phyloP scores from a whole-genome alignment of 2,888 invertebrate species.

The Stenoptilia bipunctidactyla region DNA sequence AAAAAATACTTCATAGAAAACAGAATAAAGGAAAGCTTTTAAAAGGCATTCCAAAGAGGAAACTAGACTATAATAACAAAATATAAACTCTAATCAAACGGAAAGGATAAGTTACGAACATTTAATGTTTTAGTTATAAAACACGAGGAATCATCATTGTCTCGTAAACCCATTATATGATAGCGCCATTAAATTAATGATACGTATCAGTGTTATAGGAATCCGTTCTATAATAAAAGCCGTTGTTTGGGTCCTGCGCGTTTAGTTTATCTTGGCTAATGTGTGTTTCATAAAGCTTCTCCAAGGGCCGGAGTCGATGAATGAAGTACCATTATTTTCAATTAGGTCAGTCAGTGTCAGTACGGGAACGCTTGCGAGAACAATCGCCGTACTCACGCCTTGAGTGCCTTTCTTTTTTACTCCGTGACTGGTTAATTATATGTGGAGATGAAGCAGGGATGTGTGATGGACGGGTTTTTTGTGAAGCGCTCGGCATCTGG shows the following conservation, averaged over 20 bases:
- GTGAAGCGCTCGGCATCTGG: conserved; percentile 33
- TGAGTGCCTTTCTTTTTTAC: conserved; percentile 60
- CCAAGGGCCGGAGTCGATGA: conserved; percentile 42
- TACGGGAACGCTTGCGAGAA: conserved; percentile 54
- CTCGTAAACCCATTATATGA: conserved; percentile 35
- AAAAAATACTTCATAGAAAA: too few relatives aligned
- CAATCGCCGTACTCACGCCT: conserved; percentile 61
- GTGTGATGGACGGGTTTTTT: conserved; percentile 37
- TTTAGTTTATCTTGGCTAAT: conserved; percentile 28
- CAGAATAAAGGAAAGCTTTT: too few relatives aligned
- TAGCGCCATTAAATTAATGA: conserved; percentile 45
- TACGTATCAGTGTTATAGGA: conserved; percentile 39
- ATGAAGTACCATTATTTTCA: conserved; percentile 66
- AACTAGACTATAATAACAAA: too few relatives aligned
- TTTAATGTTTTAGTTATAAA: too few relatives aligned
- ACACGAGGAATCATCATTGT: conserved; percentile 11
- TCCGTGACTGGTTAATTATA: conserved; percentile 49
- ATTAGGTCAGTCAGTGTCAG: conserved; percentile 64
- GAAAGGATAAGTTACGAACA: too few relatives aligned
- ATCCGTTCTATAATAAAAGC: conserved; percentile 26
- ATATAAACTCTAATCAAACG: too few relatives aligned
- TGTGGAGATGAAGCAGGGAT: conserved; percentile 39
- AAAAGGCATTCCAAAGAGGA: too few relatives aligned
- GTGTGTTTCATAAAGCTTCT: conserved; percentile 45
- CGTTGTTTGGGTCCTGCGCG: conserved; percentile 16